Conservation (phyloP, 2,888 invertebrate species). For the Clistopyga incitator region DNA sequence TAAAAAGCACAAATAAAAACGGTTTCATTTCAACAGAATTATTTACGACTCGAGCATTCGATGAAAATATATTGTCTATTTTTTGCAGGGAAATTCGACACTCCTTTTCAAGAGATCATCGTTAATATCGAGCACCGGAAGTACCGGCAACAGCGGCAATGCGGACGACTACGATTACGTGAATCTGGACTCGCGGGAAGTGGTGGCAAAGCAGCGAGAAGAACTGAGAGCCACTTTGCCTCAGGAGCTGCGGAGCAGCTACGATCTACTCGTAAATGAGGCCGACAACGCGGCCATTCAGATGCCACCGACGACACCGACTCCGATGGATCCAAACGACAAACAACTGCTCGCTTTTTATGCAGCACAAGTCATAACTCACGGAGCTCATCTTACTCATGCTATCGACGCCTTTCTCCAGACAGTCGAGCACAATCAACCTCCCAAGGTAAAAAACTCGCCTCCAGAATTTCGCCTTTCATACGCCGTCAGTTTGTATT, state of each 20-base stretch:
- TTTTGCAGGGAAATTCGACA: slow-evolving; percentile 90
- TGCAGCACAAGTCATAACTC: slow-evolving; percentile 93
- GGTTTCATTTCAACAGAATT: background rate
- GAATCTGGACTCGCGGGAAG: slow-evolving; percentile 91
- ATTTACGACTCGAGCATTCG: background rate
- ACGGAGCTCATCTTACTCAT: slow-evolving; percentile 93
- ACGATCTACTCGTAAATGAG: slow-evolving; percentile 90
- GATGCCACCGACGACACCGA: slow-evolving; percentile 82
- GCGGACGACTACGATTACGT: slow-evolving; percentile 97
- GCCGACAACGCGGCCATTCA: slow-evolving; percentile 88
- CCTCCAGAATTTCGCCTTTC: slow-evolving; percentile 33
- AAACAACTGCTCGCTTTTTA: slow-evolving; percentile 94
- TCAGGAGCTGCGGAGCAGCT: slow-evolving; percentile 90
- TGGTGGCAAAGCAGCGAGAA: slow-evolving; percentile 89
- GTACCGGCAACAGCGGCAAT: slow-evolving; percentile 86
- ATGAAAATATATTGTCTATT: background rate
- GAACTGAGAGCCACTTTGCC: slow-evolving; percentile 91
- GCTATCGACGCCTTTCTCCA: slow-evolving; percentile 97
- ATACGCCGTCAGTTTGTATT: background rate
- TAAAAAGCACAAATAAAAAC: background rate
- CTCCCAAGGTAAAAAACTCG: slow-evolving; percentile 90
- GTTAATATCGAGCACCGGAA: slow-evolving; percentile 79
- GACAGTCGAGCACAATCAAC: slow-evolving; percentile 96
- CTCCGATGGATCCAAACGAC: slow-evolving; percentile 90
- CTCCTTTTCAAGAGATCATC: slow-evolving; percentile 90